Percentiles rank a stretch among this genome's conserved stretches.
These are phyloP conservation scores for Synodontis membranacea DNA, from an alignment of 2,113 vertebrate genomes.

Conservation along the genomic window DNA sequence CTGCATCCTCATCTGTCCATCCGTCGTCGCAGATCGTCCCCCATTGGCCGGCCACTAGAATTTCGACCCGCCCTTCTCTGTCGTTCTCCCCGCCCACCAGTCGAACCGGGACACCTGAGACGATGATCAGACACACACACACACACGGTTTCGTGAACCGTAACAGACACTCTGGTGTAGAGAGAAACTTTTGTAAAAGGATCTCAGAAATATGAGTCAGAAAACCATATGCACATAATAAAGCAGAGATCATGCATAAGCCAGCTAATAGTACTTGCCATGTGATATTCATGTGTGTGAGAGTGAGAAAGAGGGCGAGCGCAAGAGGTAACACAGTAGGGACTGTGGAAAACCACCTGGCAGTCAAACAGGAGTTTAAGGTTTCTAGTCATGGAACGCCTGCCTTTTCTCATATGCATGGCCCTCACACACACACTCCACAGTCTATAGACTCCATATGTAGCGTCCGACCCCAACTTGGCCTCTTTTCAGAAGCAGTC, in stretches of 20 bases:
- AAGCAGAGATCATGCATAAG: slow-evolving; percentile 15
- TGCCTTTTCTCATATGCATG: slow-evolving; percentile 28
- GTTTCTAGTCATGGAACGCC: slow-evolving; percentile 43
- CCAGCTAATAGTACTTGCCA: neutral
- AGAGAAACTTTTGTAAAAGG: neutral
- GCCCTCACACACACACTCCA: slow-evolving; percentile 16
- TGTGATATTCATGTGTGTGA: neutral
- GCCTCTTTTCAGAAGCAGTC: slow-evolving; percentile 7
- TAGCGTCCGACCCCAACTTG: neutral
- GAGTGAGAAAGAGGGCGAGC: neutral
- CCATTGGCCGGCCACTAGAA: slow-evolving; percentile 88
- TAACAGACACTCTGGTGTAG: neutral
- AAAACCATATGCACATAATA: slow-evolving; percentile 8
- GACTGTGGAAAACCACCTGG: slow-evolving; percentile 35
- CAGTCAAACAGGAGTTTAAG: slow-evolving; percentile 19
- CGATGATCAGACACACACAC: slow-evolving; percentile 8
- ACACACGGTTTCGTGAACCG: neutral
- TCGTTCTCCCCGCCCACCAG: slow-evolving; percentile 91
- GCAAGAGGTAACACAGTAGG: slow-evolving; percentile 17
- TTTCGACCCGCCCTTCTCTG: slow-evolving; percentile 93
- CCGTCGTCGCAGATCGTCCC: slow-evolving; percentile 97
- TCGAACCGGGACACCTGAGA: slow-evolving; percentile 83
- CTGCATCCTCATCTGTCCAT: slow-evolving; percentile 90
- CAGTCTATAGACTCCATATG: neutral
- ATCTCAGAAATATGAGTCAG: neutral